phyloP scores from a whole-genome alignment of 2,797 vertebrate genomes.

The Sebastes diaconus region DNA sequence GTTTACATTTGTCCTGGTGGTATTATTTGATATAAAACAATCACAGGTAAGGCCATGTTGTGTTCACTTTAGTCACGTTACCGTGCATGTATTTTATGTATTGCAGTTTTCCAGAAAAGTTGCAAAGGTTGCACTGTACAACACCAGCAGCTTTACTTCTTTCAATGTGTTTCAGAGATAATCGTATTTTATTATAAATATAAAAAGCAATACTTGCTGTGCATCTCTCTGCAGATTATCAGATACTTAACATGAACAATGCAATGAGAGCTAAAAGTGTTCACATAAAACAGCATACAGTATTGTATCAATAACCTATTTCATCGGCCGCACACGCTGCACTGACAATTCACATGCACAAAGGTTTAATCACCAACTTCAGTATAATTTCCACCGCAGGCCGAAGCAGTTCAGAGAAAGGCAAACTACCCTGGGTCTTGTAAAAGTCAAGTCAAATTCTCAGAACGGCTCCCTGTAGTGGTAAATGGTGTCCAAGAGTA shows the following conservation, averaged over 20 bases:
- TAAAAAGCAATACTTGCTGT: not conserved
- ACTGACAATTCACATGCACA: slow-evolving; percentile 8
- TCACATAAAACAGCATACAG: not conserved
- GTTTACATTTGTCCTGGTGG: not conserved
- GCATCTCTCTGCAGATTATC: not conserved
- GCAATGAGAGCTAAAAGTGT: not conserved
- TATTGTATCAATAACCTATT: not conserved
- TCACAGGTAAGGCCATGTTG: not conserved
- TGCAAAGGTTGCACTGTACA: not conserved
- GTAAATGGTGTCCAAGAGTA: slow-evolving; percentile 64
- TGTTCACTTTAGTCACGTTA: not conserved
- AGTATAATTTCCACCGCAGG: slow-evolving; percentile 15
- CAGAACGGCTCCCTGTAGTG: slow-evolving; percentile 62
- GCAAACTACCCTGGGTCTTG: slow-evolving; percentile 47
- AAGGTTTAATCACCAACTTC: slow-evolving; percentile 6
- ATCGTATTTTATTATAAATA: not conserved
- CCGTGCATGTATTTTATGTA: too few relatives aligned
- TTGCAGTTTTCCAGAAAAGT: not conserved
- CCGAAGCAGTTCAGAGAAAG: slow-evolving; percentile 42
- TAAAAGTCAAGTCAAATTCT: slow-evolving; percentile 74
- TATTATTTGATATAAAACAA: not conserved
- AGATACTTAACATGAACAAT: not conserved
- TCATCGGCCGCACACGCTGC: not conserved
- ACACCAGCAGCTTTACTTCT: not conserved
- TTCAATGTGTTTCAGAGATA: not conserved